Percentiles rank a stretch among this genome's conserved stretches.
Evolutionary conservation across 2,888 invertebrate genomes (phyloP).

Genomic region (Diloba caeruleocephala): DNA sequence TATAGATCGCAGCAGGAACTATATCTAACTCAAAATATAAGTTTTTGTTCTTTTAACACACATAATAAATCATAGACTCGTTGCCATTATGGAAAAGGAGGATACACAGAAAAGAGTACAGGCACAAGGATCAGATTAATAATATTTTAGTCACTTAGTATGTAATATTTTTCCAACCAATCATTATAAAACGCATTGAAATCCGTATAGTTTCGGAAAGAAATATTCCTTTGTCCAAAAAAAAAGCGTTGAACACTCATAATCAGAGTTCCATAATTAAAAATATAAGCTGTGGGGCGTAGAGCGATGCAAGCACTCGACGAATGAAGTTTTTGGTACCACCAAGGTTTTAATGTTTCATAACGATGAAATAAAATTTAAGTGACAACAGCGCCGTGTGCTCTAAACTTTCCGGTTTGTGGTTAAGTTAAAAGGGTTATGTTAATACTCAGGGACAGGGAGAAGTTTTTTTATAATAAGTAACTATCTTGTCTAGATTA

Average conservation of each 20-base stretch:
- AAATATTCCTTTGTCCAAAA: slow-evolving; percentile 9
- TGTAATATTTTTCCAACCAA: neutral
- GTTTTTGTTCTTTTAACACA: no score
- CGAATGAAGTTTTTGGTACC: slow-evolving; percentile 45
- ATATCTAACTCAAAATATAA: no score
- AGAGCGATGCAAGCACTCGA: slow-evolving; percentile 21
- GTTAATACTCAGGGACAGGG: slow-evolving; percentile 36
- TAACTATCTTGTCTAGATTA: slow-evolving; percentile 10
- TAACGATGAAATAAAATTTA: slow-evolving; percentile 43
- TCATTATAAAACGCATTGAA: neutral
- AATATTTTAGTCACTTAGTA: no score
- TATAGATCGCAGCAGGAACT: no score
- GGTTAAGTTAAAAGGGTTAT: slow-evolving; percentile 29
- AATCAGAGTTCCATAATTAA: slow-evolving; percentile 38
- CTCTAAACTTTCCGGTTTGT: slow-evolving; percentile 23
- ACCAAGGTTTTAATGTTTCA: slow-evolving; percentile 35
- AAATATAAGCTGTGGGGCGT: slow-evolving; percentile 25
- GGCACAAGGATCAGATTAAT: no score
- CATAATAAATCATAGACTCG: no score
- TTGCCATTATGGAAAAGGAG: no score
- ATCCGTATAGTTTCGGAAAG: neutral
- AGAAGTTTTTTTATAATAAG: slow-evolving; percentile 1
- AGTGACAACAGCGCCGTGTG: slow-evolving; percentile 33
- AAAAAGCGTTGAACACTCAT: slow-evolving; percentile 3
- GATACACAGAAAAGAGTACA: no score